A percentile compares a stretch with the other conserved stretches of the same genome.
These are phyloP conservation scores for Phalangium opilio DNA, from an alignment of 2,888 invertebrate species.

Conservation along the genomic window DNA sequence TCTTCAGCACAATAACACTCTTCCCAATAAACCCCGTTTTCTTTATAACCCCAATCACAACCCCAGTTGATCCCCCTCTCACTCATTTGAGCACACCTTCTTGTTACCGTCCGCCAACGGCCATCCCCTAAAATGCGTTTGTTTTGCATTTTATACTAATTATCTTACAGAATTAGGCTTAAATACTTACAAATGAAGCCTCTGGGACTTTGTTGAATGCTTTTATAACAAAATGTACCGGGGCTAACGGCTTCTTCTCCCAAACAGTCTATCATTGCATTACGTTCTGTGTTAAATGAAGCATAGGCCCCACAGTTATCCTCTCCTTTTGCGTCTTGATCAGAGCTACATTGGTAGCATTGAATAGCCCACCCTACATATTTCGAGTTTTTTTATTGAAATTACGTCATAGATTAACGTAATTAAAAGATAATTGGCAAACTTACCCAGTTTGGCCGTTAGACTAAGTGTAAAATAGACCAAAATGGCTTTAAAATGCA, in stretches of 20 bases:
- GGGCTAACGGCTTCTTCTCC: constrained; percentile 87
- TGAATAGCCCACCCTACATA: too few species aligned
- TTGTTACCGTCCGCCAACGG: constrained; percentile 76
- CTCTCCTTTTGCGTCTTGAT: constrained; percentile 58
- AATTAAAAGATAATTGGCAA: too few species aligned
- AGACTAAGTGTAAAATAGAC: too few species aligned
- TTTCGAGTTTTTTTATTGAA: too few species aligned
- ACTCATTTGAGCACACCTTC: constrained; percentile 75
- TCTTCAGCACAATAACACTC: constrained; percentile 89
- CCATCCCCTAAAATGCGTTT: constrained; percentile 73
- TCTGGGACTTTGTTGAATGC: constrained; percentile 80
- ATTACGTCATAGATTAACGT: too few species aligned
- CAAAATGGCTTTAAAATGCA: too few species aligned
- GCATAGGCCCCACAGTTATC: constrained; percentile 83
- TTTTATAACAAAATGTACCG: constrained; percentile 90
- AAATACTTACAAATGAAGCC: constrained; percentile 68
- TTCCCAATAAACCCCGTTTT: constrained; percentile 91
- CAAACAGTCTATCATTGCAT: constrained; percentile 82
- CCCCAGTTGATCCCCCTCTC: constrained; percentile 56
- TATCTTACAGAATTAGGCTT: not conserved
- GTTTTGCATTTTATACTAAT: not conserved
- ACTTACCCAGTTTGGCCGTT: too few species aligned
- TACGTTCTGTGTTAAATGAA: constrained; percentile 62
- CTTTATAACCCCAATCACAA: constrained; percentile 86
- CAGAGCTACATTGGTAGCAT: constrained; percentile 87